Evolutionary conservation across 2,797 vertebrate genomes (phyloP).

Genomic region (Enteromius unitaeniatus): DNA sequence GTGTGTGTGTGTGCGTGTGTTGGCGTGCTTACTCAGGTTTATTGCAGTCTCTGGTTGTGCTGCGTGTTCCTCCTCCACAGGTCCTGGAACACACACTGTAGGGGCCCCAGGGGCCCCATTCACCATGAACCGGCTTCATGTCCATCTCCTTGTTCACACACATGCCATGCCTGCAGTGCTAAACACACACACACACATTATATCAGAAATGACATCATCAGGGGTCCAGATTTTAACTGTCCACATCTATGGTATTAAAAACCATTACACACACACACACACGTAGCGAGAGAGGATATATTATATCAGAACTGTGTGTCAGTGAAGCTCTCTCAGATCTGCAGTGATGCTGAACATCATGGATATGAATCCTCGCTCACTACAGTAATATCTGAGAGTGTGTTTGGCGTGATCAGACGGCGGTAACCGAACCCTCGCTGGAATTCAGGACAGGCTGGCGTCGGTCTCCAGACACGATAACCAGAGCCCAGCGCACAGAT

Average conservation of each 20-base stretch:
- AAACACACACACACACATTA: slow-evolving; percentile 45
- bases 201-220: neutral
- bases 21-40: slow-evolving; percentile 88
- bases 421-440: slow-evolving; percentile 75
- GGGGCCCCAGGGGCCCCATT: slow-evolving; percentile 94
- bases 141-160: slow-evolving; percentile 93
- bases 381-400: neutral
- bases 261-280: neutral
- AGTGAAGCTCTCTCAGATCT: neutral
- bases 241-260: neutral
- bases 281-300: neutral
- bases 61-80: slow-evolving; percentile 95
- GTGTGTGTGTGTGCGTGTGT: neutral
- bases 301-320: neutral
- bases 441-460: slow-evolving; percentile 79
- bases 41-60: slow-evolving; percentile 88
- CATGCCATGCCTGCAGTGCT: slow-evolving; percentile 93
- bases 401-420: slow-evolving; percentile 16
- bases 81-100: slow-evolving; percentile 92
- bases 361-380: neutral
- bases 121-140: slow-evolving; percentile 86
- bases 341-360: neutral
- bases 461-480: slow-evolving; percentile 75
- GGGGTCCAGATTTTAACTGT: neutral
- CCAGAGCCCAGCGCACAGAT: slow-evolving; percentile 78